Conservation (phyloP, 2,113 vertebrate species). For the Atractosteus spatula region DNA sequence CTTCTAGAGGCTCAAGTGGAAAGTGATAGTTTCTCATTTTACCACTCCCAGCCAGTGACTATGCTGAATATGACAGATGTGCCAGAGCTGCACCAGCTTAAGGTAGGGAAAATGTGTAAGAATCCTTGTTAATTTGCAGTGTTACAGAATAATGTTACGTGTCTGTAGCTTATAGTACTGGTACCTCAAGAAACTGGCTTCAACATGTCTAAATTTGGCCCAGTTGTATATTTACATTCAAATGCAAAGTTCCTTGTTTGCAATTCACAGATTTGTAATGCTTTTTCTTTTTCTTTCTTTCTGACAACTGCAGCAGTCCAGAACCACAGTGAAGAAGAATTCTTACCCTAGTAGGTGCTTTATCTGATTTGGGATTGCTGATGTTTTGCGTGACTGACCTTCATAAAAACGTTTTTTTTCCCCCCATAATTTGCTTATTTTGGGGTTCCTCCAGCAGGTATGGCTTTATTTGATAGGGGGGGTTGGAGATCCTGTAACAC, state of each 20-base stretch:
- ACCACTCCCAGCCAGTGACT: too few relatives aligned
- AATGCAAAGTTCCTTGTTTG: too few relatives aligned
- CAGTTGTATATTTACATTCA: too few relatives aligned
- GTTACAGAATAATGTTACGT: too few relatives aligned
- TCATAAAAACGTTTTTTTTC: slow-evolving; percentile 56
- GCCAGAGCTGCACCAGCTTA: too few relatives aligned
- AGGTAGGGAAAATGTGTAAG: too few relatives aligned
- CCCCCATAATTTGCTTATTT: slow-evolving; percentile 56
- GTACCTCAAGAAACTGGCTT: not conserved
- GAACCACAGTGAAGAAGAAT: slow-evolving; percentile 18
- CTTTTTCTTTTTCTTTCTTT: not conserved
- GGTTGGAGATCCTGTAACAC: slow-evolving; percentile 35
- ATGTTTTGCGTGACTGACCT: slow-evolving; percentile 54
- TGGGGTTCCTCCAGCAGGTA: slow-evolving; percentile 49
- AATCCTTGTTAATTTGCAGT: too few relatives aligned
- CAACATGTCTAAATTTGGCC: slow-evolving; percentile 26
- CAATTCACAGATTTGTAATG: too few relatives aligned
- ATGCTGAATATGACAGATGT: too few relatives aligned
- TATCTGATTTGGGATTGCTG: slow-evolving; percentile 23
- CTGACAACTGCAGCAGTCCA: slow-evolving; percentile 20
- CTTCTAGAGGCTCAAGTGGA: too few relatives aligned
- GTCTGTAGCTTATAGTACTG: too few relatives aligned
- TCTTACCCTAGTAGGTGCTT: not conserved
- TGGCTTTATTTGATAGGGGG: slow-evolving; percentile 14
- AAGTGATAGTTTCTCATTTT: too few relatives aligned